Conservation (phyloP, 2,113 vertebrate species). For the Arizona elegans region DNA sequence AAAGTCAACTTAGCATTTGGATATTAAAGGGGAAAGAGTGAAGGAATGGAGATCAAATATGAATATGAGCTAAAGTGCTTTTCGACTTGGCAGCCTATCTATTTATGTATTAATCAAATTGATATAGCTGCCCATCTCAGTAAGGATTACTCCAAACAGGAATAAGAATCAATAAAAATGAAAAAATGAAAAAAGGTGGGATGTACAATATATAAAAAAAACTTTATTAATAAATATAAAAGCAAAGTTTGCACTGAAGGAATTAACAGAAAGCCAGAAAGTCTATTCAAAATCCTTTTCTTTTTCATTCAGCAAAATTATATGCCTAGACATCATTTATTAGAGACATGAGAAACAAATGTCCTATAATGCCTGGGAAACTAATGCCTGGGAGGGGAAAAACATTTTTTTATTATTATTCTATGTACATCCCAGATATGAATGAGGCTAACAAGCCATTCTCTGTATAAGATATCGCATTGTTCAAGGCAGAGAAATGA, state of each 20-base stretch:
- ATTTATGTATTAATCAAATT: neutral
- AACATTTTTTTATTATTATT: neutral
- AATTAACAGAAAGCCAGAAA: neutral
- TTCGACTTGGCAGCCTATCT: neutral
- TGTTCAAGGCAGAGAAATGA: neutral
- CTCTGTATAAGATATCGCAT: neutral
- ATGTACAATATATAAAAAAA: neutral
- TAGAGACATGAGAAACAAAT: neutral
- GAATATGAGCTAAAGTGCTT: neutral
- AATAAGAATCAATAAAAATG: neutral
- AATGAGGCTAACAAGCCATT: neutral
- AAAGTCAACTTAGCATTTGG: neutral
- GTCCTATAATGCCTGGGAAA: neutral
- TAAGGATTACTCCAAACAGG: neutral
- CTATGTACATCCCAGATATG: too few relatives aligned
- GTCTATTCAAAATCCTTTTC: neutral
- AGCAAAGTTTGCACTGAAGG: neutral
- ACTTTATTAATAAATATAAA: neutral
- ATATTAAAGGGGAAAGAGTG: neutral
- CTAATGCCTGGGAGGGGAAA: neutral
- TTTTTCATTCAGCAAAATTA: neutral
- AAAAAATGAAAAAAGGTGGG: neutral
- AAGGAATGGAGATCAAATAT: neutral
- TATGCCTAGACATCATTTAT: neutral
- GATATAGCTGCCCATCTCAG: neutral